A percentile compares a stretch with the other conserved stretches of the same genome.
These are phyloP conservation scores for Pangasius djambal DNA, from an alignment of 2,797 vertebrate genomes.

Conservation along the genomic window DNA sequence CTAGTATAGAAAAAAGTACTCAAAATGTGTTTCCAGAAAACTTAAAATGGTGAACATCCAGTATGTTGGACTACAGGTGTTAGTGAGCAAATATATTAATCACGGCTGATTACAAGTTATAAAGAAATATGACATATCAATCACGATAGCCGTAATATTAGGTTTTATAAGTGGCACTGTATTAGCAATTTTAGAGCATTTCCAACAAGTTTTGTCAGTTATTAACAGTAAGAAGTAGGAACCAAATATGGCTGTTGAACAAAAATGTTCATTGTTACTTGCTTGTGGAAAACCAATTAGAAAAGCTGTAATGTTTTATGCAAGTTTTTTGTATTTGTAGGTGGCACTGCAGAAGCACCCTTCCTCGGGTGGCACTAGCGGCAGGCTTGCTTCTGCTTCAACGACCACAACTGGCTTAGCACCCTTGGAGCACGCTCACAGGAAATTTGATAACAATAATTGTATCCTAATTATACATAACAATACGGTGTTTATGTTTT, in stretches of 20 bases:
- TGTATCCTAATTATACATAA: not conserved
- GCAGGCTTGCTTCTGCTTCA: not conserved
- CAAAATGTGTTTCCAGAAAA: too few relatives aligned
- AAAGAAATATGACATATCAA: not conserved
- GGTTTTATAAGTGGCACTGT: not conserved
- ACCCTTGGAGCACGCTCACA: not conserved
- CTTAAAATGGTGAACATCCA: too few relatives aligned
- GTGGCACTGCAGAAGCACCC: not conserved
- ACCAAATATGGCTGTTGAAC: not conserved
- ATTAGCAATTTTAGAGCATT: not conserved
- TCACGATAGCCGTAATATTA: not conserved
- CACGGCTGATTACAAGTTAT: not conserved
- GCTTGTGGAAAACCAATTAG: not conserved
- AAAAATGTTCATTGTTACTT: not conserved
- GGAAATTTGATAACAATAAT: not conserved
- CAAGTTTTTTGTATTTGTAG: not conserved
- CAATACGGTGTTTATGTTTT: not conserved
- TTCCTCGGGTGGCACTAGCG: not conserved
- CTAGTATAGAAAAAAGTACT: not conserved
- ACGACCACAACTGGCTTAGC: not conserved
- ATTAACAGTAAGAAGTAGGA: not conserved
- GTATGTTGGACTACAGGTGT: too few relatives aligned
- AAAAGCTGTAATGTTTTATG: not conserved
- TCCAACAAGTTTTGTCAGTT: not conserved
- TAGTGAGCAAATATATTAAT: not conserved